These are phyloP conservation scores for Oopsacas minuta DNA, from an alignment of 37 sponge, comb jelly and placozoan species.

Conservation along the genomic window DNA sequence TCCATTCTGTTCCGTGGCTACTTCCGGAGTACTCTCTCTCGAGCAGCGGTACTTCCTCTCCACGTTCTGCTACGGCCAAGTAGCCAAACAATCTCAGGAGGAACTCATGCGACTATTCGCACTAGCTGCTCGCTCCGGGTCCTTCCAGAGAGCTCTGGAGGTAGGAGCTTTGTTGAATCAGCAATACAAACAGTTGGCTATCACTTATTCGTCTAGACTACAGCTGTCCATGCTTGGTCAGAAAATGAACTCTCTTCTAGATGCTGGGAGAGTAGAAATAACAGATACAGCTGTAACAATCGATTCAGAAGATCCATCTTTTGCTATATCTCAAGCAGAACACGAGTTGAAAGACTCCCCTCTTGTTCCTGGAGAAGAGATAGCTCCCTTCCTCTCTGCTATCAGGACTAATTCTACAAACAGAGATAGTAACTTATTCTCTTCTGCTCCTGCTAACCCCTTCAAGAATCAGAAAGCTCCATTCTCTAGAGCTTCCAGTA, in stretches of 20 bases:
- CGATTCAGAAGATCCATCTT: neutral
- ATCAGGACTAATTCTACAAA: neutral
- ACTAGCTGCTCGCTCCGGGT: neutral
- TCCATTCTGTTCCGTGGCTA: neutral
- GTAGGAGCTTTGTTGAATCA: neutral
- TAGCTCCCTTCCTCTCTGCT: neutral
- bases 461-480: neutral
- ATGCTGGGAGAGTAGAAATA: neutral
- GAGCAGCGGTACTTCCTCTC: neutral
- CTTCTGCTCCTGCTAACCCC: neutral
- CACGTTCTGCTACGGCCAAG: neutral
- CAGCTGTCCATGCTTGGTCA: neutral
- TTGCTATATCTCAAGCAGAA: neutral
- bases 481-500: neutral
- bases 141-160: conserved; percentile 12
- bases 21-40: neutral
- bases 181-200: neutral
- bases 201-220: neutral
- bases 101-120: neutral
- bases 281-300: neutral
- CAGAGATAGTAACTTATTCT: neutral
- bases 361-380: neutral
- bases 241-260: neutral
- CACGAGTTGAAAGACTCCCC: neutral
- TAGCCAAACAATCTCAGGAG: neutral